phyloP scores from a whole-genome alignment of 2,797 vertebrate genomes.

The Rhincodon typus region DNA sequence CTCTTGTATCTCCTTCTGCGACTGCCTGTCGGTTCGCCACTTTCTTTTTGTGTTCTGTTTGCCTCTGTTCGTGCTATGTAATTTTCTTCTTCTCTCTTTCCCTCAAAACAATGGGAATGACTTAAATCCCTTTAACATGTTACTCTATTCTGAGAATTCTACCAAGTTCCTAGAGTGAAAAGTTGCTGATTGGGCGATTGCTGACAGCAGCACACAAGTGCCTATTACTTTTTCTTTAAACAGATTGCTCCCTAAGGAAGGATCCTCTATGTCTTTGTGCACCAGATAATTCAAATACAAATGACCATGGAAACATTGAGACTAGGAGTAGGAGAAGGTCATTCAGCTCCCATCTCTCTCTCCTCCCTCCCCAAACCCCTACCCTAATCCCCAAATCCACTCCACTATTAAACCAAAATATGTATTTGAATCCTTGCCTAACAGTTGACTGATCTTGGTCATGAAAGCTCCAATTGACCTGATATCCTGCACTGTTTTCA shows the following conservation, averaged over 20 bases:
- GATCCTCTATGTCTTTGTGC: background rate
- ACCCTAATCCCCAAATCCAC: too few species aligned
- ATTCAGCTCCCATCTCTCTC: background rate
- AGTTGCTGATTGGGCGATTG: background rate
- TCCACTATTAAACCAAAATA: background rate
- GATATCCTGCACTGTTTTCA: background rate
- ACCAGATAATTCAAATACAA: background rate
- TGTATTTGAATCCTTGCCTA: background rate
- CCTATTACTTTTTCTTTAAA: background rate
- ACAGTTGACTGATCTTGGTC: background rate
- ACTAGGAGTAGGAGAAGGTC: too few species aligned
- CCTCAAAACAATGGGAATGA: background rate
- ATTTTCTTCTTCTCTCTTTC: background rate
- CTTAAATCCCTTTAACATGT: background rate
- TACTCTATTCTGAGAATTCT: background rate
- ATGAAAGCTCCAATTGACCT: background rate
- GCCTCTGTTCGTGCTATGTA: background rate
- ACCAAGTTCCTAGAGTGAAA: background rate
- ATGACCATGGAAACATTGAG: too few species aligned
- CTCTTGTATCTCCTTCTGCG: background rate
- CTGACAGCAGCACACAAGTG: background rate
- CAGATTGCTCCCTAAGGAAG: background rate
- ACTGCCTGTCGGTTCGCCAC: background rate
- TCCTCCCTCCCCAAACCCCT: background rate
- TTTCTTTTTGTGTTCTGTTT: background rate